A percentile compares a stretch with the other conserved stretches of the same genome.
Evolutionary conservation across 2,888 invertebrate species (phyloP).

Genomic region (Neoaliturus tenellus): DNA sequence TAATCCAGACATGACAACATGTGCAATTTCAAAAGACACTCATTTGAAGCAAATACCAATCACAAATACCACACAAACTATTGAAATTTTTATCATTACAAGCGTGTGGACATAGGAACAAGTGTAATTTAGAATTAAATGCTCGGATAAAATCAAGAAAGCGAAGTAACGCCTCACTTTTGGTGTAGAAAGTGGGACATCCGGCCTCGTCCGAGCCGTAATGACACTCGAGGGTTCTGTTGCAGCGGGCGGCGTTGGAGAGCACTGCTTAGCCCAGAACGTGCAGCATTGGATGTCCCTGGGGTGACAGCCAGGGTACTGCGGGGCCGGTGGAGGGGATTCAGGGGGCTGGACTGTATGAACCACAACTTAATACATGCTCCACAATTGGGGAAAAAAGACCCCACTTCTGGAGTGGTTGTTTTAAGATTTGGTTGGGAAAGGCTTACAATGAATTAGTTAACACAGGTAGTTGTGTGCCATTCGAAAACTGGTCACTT

Average conservation of each 20-base stretch:
- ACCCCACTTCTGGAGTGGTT: background rate
- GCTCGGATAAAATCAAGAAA: too few relatives aligned
- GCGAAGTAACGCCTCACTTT: too few relatives aligned
- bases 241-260: conserved; percentile 75
- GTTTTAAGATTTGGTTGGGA: background rate
- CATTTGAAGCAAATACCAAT: too few relatives aligned
- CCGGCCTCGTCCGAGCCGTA: conserved; percentile 63
- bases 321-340: background rate
- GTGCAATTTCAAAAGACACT: too few relatives aligned
- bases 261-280: conserved; percentile 78
- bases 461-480: too few relatives aligned
- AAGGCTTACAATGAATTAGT: too few relatives aligned
- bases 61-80: too few relatives aligned
- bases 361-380: conserved; percentile 23
- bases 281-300: conserved; percentile 65
- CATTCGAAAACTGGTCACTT: too few relatives aligned
- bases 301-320: conserved; percentile 55
- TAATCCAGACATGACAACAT: too few relatives aligned
- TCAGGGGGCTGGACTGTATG: background rate
- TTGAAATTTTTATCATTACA: too few relatives aligned
- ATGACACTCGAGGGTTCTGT: conserved; percentile 77
- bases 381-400: background rate
- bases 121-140: too few relatives aligned
- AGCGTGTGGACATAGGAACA: too few relatives aligned
- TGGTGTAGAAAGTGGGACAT: conserved; percentile 41